Conservation (phyloP, 2,113 vertebrate genomes). For the Phyllopteryx taeniolatus region DNA sequence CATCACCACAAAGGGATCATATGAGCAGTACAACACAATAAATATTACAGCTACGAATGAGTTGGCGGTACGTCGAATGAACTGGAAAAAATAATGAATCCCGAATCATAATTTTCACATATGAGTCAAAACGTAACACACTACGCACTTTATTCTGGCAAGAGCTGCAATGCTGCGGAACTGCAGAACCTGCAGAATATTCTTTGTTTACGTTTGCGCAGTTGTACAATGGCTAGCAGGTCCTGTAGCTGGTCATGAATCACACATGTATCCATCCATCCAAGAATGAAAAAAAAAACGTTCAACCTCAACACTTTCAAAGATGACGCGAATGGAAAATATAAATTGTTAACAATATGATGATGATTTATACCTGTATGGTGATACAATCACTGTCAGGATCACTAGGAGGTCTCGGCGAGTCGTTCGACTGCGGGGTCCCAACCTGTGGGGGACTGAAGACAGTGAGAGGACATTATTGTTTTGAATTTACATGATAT, state of each 20-base stretch:
- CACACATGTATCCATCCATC: too few species aligned
- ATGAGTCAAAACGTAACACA: too few species aligned
- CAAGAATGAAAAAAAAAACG: not conserved
- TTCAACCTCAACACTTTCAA: not conserved
- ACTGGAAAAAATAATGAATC: too few species aligned
- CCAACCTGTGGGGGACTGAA: constrained; percentile 59
- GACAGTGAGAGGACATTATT: constrained; percentile 15
- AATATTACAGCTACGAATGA: not conserved
- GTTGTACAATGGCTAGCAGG: too few species aligned
- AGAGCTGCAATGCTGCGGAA: too few species aligned
- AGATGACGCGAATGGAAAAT: not conserved
- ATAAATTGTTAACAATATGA: not conserved
- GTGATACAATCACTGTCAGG: constrained; percentile 67
- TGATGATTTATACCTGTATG: constrained; percentile 60
- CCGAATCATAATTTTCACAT: too few species aligned
- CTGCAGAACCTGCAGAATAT: too few species aligned
- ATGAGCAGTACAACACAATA: not conserved
- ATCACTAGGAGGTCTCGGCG: constrained; percentile 59
- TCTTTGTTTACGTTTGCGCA: too few species aligned
- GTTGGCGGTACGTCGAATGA: not conserved
- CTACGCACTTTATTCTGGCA: too few species aligned
- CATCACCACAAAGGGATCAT: not conserved
- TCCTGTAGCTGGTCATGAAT: too few species aligned
- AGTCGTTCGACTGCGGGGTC: constrained; percentile 53
- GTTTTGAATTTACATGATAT: not conserved